Evolutionary conservation across 2,797 vertebrate species (phyloP), one percentile per base, ranked within the genome.

Genomic region (Prunella strophiata): DNA sequence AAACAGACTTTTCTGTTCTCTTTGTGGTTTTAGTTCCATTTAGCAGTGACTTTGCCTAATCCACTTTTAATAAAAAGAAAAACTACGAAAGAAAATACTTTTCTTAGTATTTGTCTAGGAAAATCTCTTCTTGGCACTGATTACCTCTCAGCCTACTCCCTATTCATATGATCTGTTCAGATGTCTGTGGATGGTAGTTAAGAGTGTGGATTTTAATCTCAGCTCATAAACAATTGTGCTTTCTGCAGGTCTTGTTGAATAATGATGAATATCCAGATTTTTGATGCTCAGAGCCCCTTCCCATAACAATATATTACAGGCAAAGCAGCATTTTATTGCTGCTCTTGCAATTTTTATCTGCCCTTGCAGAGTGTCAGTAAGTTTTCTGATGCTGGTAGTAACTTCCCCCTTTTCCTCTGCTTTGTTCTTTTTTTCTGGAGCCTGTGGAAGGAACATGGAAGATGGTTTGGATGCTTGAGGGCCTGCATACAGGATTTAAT

Each of bases 51-150:
- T 88, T 92, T 6, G 21, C 52, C 51, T 91, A 91, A 88, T 90
- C 65, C 61, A 42, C n/a, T 85, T 91, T 57, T 91, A 73, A 93
- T 92, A 91, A 93, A 85, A 94, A 79, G 40, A 65, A 73, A 83
- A 86, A 72, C 84, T 34, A 85, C 0, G 13, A 85, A 87, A 67
- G 38, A 82, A 89, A 85, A 73, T 73, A 74, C 65, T 90, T 91
- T 66, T 70, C 54, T 43, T 94, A 72, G 9, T 88, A 68, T 81
- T 90, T 84, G 11, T 75, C 66, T 84, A 77, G 73, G 85, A 81
- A 90, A 87, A 91, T 82, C 20, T 89, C 52, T 72, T 86, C 73
- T 79, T 92, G 82, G 85, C 68, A 36, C 32, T 57, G 40, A 52
- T 66, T 83, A 25, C 23, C 14, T 76, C 77, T 85, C 68, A 76